Evolutionary conservation across 2,797 vertebrate genomes (phyloP).

Genomic region (Vultur gryphus): DNA sequence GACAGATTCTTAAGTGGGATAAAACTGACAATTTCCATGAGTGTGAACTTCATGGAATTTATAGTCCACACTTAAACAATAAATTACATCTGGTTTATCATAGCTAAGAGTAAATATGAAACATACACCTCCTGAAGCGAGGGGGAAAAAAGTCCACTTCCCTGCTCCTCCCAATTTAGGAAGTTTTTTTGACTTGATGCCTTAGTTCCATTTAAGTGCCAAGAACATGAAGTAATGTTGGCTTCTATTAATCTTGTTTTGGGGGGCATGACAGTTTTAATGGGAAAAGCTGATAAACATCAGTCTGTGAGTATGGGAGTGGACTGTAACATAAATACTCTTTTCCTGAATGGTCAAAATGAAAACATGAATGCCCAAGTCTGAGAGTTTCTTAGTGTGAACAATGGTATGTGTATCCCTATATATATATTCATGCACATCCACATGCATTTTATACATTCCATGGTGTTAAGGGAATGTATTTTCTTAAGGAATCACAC

Average conservation of each 20-base stretch:
- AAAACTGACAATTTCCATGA: background rate
- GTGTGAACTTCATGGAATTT: background rate
- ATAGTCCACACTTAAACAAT: background rate
- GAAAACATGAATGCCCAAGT: slow-evolving; percentile 56
- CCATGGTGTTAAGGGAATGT: slow-evolving; percentile 25
- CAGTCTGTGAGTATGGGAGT: slow-evolving; percentile 73
- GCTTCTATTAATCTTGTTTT: slow-evolving; percentile 74
- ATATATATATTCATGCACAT: slow-evolving; percentile 11
- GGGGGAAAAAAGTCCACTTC: slow-evolving; percentile 36
- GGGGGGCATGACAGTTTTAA: slow-evolving; percentile 74
- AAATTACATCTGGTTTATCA: slow-evolving; percentile 47
- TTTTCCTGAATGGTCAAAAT: slow-evolving; percentile 61
- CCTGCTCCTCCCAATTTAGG: slow-evolving; percentile 44
- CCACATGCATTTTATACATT: slow-evolving; percentile 59
- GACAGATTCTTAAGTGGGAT: background rate
- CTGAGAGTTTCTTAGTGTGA: slow-evolving; percentile 28
- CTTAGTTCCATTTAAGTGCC: slow-evolving; percentile 69
- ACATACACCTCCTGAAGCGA: slow-evolving; percentile 15
- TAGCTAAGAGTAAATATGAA: slow-evolving; percentile 37
- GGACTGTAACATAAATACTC: slow-evolving; percentile 71
- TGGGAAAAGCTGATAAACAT: slow-evolving; percentile 77
- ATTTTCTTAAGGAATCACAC: slow-evolving; percentile 42
- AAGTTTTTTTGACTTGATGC: slow-evolving; percentile 64
- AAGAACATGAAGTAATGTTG: slow-evolving; percentile 73
- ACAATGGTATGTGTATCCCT: slow-evolving; percentile 30